Percentiles rank a stretch among this genome's conserved stretches.
Evolutionary conservation across 2,888 invertebrate genomes (phyloP).

Genomic region (Graphium colonna): DNA sequence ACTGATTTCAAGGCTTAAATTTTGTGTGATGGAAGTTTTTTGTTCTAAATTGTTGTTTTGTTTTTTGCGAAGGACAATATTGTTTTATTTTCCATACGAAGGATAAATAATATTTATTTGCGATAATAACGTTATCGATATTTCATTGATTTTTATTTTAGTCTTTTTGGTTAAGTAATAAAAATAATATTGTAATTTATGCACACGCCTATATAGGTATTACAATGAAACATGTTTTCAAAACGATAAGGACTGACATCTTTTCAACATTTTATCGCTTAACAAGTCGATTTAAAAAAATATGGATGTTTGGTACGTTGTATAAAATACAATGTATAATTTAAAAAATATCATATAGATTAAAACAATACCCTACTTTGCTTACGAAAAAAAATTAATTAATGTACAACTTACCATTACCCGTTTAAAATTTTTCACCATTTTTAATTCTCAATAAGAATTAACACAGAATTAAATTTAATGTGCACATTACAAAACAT

Average conservation of each 20-base stretch:
- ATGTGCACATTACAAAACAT: slow-evolving; percentile 28
- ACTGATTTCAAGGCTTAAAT: slow-evolving; percentile 9
- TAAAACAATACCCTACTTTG: background rate
- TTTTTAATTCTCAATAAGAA: slow-evolving; percentile 34
- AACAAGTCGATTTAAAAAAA: background rate
- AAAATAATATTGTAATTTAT: background rate
- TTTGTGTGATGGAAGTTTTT: slow-evolving; percentile 15
- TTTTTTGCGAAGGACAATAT: background rate
- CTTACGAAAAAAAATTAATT: background rate
- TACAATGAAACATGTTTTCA: background rate
- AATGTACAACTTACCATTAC: slow-evolving; percentile 41
- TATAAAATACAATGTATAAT: background rate
- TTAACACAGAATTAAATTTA: slow-evolving; percentile 28
- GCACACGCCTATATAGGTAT: background rate
- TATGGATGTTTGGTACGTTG: background rate
- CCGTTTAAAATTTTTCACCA: slow-evolving; percentile 49
- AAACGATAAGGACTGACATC: background rate
- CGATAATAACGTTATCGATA: no score
- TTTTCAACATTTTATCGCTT: background rate
- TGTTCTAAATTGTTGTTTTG: background rate
- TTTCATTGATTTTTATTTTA: no score
- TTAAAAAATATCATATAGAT: background rate
- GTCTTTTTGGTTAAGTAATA: background rate
- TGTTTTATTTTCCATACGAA: no score
- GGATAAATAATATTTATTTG: no score